Evolutionary conservation across 2,797 vertebrate species (phyloP).

Genomic region (Valencia hispanica): DNA sequence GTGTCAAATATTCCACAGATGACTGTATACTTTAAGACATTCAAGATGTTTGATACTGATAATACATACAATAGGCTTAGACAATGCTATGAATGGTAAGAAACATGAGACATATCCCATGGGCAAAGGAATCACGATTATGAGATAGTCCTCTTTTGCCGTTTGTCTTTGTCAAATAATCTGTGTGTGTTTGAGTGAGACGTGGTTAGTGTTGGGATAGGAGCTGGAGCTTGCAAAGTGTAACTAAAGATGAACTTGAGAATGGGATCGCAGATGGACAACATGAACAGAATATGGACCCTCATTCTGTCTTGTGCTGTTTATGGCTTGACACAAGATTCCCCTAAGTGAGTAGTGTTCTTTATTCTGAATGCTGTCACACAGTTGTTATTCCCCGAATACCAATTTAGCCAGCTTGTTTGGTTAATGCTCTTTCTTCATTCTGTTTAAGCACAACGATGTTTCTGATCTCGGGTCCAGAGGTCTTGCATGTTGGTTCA

Average conservation of each 20-base stretch:
- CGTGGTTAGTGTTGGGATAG: conserved; percentile 2
- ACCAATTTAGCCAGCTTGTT: neutral
- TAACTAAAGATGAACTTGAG: neutral
- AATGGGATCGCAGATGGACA: neutral
- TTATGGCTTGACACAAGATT: conserved; percentile 33
- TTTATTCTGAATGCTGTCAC: neutral
- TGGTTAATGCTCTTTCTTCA: neutral
- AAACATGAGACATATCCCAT: conserved; percentile 43
- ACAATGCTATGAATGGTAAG: conserved; percentile 41
- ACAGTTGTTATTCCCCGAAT: neutral
- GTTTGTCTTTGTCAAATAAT: conserved; percentile 25
- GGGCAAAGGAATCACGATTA: conserved; percentile 47
- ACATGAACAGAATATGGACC: conserved; percentile 58
- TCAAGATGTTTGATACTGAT: neutral
- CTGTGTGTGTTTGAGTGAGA: conserved; percentile 17
- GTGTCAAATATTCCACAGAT: neutral
- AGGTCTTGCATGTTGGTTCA: conserved; percentile 56
- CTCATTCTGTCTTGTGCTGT: conserved; percentile 36
- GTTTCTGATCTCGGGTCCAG: conserved; percentile 67
- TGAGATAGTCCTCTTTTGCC: conserved; percentile 8
- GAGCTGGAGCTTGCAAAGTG: conserved; percentile 50
- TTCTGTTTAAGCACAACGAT: conserved; percentile 11
- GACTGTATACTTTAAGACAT: conserved; percentile 23
- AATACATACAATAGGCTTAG: conserved; percentile 17
- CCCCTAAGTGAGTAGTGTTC: conserved; percentile 39